phyloP scores from a whole-genome alignment of 1,140 invertebrate species.

The Metopolophium dirhodum region DNA sequence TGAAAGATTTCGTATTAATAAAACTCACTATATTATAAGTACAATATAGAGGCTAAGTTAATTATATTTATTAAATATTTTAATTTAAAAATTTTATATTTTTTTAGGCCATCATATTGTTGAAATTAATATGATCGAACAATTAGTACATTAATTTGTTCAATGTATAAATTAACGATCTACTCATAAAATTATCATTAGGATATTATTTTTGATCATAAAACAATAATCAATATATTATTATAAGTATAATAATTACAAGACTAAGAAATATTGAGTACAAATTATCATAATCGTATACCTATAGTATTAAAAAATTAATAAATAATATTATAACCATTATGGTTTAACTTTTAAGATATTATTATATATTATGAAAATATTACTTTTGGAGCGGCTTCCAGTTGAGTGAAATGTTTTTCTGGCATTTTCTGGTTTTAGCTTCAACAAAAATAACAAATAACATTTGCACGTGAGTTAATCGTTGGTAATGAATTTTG shows the following conservation, averaged over 20 bases:
- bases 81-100: not conserved
- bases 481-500: not conserved
- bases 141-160: not conserved
- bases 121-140: not conserved
- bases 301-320: not conserved
- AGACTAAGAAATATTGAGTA: not conserved
- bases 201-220: not conserved
- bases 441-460: slow-evolving; percentile 49
- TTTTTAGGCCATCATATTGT: not conserved
- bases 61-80: not conserved
- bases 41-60: not conserved
- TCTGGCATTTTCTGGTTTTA: slow-evolving; percentile 34
- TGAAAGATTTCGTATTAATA: not conserved
- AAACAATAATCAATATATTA: not conserved
- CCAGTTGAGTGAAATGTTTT: slow-evolving; percentile 49
- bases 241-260: not conserved
- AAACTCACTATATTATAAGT: not conserved
- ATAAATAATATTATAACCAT: not conserved
- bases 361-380: slow-evolving; percentile 20
- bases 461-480: slow-evolving; percentile 38
- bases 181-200: not conserved
- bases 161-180: not conserved
- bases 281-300: not conserved
- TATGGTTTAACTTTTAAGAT: not conserved
- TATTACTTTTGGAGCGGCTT: slow-evolving; percentile 41